Evolutionary conservation across 2,113 vertebrate genomes (phyloP).

Genomic region (Oncorhynchus gorbuscha): DNA sequence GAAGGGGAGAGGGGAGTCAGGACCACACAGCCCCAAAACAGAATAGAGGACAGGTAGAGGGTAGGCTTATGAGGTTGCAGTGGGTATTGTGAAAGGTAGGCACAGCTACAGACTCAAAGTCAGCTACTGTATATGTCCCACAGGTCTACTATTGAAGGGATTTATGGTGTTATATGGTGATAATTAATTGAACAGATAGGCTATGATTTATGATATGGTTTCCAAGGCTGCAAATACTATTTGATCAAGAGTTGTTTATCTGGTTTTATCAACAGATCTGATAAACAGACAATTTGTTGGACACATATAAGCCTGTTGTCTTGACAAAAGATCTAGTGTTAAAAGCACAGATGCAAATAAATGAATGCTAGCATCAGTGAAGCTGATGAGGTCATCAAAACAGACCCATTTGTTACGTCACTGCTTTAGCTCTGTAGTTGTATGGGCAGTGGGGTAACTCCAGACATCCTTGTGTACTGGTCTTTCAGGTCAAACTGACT

Average conservation of each 20-base stretch:
- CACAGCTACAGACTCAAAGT: too few relatives aligned
- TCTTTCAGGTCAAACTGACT: constrained; percentile 9
- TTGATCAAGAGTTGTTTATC: too few relatives aligned
- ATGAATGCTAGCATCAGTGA: not conserved
- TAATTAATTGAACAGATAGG: too few relatives aligned
- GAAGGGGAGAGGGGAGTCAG: not conserved
- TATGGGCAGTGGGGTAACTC: not conserved
- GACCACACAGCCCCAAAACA: constrained; percentile 6
- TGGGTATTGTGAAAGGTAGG: not conserved
- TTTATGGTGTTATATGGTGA: too few relatives aligned
- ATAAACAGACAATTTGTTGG: too few relatives aligned
- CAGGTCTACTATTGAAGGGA: too few relatives aligned
- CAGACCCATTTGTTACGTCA: constrained; percentile 7
- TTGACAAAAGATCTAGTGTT: too few relatives aligned
- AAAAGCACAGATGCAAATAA: not conserved
- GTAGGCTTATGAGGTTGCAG: not conserved
- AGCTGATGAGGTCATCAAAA: not conserved
- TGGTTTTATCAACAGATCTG: too few relatives aligned
- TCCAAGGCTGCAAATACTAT: too few relatives aligned
- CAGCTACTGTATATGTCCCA: too few relatives aligned
- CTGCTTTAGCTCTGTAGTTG: constrained; percentile 3
- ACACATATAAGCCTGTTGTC: too few relatives aligned
- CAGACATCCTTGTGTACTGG: not conserved
- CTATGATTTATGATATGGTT: too few relatives aligned
- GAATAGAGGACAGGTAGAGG: constrained; percentile 13